phyloP scores from a whole-genome alignment of 35 echinoderm and acorn worm genomes.

The Lytechinus pictus region DNA sequence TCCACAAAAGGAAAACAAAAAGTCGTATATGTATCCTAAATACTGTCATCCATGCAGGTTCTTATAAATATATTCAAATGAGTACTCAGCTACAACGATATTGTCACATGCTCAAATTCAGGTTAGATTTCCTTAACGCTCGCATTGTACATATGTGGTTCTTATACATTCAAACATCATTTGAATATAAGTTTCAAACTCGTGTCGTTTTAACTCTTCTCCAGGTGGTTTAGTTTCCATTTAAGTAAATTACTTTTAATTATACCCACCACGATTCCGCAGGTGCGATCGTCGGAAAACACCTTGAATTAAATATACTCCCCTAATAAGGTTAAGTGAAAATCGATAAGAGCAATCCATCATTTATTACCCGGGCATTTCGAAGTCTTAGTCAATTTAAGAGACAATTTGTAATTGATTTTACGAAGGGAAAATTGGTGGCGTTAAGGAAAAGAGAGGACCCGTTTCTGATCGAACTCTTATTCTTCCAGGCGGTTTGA shows the following conservation, averaged over 20 bases:
- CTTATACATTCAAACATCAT: too few relatives aligned
- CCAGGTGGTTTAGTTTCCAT: too few relatives aligned
- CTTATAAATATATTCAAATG: too few relatives aligned
- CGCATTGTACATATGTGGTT: too few relatives aligned
- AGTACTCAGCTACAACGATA: too few relatives aligned
- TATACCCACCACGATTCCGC: background rate
- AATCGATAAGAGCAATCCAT: background rate
- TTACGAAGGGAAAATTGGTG: background rate
- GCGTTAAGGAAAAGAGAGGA: background rate
- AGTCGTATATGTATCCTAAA: too few relatives aligned
- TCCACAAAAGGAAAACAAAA: too few relatives aligned
- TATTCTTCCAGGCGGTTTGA: background rate
- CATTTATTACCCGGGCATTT: constrained; percentile 3
- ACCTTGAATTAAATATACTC: background rate
- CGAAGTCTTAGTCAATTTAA: background rate
- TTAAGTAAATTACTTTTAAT: background rate
- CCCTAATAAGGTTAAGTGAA: background rate
- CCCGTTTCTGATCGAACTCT: background rate
- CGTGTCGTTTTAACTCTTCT: too few relatives aligned
- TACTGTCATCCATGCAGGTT: too few relatives aligned
- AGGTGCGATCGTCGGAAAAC: background rate
- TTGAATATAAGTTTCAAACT: too few relatives aligned
- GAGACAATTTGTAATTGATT: background rate
- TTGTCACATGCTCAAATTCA: too few relatives aligned
- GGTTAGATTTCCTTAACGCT: too few relatives aligned